Conservation (phyloP, 2,113 vertebrate species). For the Plecturocebus donacophilus region DNA sequence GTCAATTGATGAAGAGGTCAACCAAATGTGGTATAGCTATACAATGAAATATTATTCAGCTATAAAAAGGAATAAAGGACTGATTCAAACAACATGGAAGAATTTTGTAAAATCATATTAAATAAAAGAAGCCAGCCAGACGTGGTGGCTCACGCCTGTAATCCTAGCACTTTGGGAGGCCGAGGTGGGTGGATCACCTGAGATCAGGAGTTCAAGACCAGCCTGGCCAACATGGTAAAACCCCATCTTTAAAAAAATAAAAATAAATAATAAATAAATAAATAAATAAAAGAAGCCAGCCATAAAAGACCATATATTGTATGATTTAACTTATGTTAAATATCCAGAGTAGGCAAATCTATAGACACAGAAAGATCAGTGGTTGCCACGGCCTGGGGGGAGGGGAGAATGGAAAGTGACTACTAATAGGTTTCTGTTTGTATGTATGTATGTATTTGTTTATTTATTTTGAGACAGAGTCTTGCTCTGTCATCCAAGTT, state of each 20-base stretch:
- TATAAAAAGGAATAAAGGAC: constrained; percentile 17
- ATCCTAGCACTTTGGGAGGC: too few species aligned
- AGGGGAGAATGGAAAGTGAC: not conserved
- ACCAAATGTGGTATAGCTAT: not conserved
- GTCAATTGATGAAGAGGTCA: not conserved
- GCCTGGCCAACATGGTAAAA: too few species aligned
- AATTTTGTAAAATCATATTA: not conserved
- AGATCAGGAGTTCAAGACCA: too few species aligned
- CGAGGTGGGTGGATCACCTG: too few species aligned
- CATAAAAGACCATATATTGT: not conserved
- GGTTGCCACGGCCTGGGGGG: not conserved
- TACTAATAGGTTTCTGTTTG: not conserved
- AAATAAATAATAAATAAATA: too few species aligned
- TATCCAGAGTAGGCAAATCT: not conserved
- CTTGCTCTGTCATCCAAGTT: too few species aligned
- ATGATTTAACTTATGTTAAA: not conserved
- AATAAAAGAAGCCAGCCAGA: not conserved
- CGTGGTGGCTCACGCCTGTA: too few species aligned
- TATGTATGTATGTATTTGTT: not conserved
- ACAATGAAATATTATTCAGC: not conserved
- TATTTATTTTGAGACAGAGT: too few species aligned
- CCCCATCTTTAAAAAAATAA: too few species aligned
- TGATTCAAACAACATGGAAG: not conserved
- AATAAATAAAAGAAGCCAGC: not conserved
- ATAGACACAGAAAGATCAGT: not conserved